These are phyloP conservation scores for Montipora capitata DNA, from an alignment of 92 coral and sea anemone species.

Conservation along the genomic window DNA sequence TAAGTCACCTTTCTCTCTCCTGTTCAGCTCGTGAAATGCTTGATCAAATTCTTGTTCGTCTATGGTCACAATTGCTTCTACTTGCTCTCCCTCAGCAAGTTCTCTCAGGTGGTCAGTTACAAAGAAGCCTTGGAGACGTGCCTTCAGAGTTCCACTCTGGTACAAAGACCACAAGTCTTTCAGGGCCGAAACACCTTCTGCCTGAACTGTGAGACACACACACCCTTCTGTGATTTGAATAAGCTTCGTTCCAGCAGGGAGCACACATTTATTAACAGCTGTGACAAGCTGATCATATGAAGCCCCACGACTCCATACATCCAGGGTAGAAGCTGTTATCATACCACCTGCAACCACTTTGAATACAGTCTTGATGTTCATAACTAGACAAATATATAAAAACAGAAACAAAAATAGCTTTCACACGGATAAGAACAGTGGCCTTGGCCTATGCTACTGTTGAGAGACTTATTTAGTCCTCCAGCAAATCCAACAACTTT, in stretches of 20 bases:
- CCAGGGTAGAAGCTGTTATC: neutral
- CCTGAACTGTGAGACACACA: constrained; percentile 34
- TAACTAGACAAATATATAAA: neutral
- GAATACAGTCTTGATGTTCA: constrained; percentile 23
- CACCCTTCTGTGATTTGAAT: constrained; percentile 16
- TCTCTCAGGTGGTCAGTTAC: constrained; percentile 18
- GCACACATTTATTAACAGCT: constrained; percentile 23
- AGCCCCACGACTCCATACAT: constrained; percentile 16
- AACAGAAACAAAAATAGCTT: neutral
- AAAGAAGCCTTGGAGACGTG: constrained; percentile 13
- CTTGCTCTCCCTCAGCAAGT: constrained; percentile 23
- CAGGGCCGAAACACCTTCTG: constrained; percentile 34
- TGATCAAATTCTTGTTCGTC: constrained; percentile 11
- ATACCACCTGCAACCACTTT: constrained; percentile 14
- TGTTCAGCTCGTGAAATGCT: constrained; percentile 8
- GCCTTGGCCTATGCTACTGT: too few relatives aligned
- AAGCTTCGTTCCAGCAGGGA: constrained; percentile 34
- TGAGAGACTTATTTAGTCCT: too few relatives aligned
- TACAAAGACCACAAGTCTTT: constrained; percentile 22
- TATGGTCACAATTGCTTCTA: constrained; percentile 33
- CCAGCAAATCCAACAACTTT: too few relatives aligned
- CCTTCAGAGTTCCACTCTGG: constrained; percentile 30
- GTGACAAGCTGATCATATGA: constrained; percentile 20
- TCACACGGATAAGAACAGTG: too few relatives aligned
- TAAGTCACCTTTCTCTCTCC: neutral